Conservation (phyloP, 2,888 invertebrate species). For the Sussaba pulchella region DNA sequence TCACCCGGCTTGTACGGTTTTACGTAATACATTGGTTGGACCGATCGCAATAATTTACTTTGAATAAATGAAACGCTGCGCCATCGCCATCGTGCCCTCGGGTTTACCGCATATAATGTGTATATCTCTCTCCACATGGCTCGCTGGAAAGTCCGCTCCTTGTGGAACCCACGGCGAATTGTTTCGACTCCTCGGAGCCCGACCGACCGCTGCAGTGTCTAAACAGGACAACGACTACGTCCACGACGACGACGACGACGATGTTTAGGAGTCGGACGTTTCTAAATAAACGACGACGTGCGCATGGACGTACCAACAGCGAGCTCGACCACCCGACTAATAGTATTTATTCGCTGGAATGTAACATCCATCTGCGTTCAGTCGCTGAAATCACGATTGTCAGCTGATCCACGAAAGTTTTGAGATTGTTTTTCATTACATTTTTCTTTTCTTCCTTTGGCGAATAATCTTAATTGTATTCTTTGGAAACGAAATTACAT, state of each 20-base stretch:
- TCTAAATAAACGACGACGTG: slow-evolving; percentile 77
- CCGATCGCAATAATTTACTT: slow-evolving; percentile 83
- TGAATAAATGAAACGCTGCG: slow-evolving; percentile 83
- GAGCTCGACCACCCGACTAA: slow-evolving; percentile 36
- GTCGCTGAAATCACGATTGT: not conserved
- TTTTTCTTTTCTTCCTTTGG: not conserved
- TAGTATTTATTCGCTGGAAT: slow-evolving; percentile 43
- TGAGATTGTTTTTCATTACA: not conserved
- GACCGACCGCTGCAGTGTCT: slow-evolving; percentile 74
- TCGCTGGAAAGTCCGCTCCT: too few relatives aligned
- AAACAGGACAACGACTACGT: too few relatives aligned
- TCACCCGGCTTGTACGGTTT: slow-evolving; percentile 73
- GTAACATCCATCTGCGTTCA: slow-evolving; percentile 1
- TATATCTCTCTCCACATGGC: slow-evolving; percentile 11
- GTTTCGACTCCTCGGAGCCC: slow-evolving; percentile 66
- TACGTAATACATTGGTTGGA: slow-evolving; percentile 80
- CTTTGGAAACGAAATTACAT: too few relatives aligned
- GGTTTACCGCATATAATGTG: slow-evolving; percentile 52
- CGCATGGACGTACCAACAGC: slow-evolving; percentile 23
- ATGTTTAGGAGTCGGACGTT: slow-evolving; percentile 75
- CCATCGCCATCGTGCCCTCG: slow-evolving; percentile 63
- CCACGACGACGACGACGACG: slow-evolving; percentile 66
- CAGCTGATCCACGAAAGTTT: slow-evolving; percentile 5
- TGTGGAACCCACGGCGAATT: slow-evolving; percentile 45
- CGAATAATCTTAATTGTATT: too few relatives aligned